These are phyloP conservation scores for Drosophila neonasuta DNA, from an alignment of 2,888 invertebrate species.

Conservation along the genomic window DNA sequence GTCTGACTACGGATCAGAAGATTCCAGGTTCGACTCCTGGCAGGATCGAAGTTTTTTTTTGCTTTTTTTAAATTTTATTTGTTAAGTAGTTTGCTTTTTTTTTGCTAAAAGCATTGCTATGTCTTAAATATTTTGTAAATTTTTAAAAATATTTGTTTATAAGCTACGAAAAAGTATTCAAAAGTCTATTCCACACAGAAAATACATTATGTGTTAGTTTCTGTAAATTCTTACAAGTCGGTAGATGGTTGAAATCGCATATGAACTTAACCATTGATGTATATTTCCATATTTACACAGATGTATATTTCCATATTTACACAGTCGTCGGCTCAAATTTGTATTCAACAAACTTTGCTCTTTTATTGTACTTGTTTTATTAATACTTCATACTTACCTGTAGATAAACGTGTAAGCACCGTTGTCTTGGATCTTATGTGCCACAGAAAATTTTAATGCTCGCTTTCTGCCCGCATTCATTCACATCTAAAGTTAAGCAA, in stretches of 20 bases:
- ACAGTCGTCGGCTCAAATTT: too few relatives aligned
- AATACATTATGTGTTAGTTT: too few relatives aligned
- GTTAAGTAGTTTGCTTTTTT: background rate
- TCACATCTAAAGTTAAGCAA: conserved; percentile 16
- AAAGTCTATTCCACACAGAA: too few relatives aligned
- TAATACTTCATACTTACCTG: background rate
- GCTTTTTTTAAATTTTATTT: conserved; percentile 4
- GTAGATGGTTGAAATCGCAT: too few relatives aligned
- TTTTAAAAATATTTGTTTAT: too few relatives aligned
- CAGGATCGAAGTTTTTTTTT: conserved; percentile 68
- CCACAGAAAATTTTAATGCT: conserved; percentile 23
- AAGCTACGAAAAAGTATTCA: too few relatives aligned
- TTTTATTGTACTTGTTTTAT: background rate
- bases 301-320: too few relatives aligned
- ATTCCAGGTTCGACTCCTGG: conserved; percentile 82
- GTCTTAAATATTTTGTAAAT: too few relatives aligned
- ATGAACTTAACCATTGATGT: too few relatives aligned
- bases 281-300: too few relatives aligned
- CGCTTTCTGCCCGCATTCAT: conserved; percentile 1
- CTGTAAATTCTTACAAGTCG: too few relatives aligned
- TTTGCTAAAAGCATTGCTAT: background rate
- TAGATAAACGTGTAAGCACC: conserved; percentile 3
- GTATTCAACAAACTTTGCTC: background rate
- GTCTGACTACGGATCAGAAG: conserved; percentile 82
- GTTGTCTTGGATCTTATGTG: conserved; percentile 26